Evolutionary conservation across 2,797 vertebrate genomes (phyloP).

Genomic region (Miichthys miiuy): DNA sequence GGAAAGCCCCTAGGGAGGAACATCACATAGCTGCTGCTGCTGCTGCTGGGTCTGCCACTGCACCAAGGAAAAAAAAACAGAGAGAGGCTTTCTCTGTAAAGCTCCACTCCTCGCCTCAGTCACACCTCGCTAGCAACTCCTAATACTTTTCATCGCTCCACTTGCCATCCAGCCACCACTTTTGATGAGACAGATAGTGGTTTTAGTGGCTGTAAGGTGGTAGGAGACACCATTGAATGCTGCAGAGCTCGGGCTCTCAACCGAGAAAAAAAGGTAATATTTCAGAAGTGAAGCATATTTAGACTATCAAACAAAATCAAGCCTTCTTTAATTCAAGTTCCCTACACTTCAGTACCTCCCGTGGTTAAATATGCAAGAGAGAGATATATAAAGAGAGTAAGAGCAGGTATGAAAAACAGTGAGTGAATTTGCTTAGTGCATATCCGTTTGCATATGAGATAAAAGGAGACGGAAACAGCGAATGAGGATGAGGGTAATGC

Average conservation of each 20-base stretch:
- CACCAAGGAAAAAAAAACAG: conserved; percentile 40
- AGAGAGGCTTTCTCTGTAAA: conserved; percentile 45
- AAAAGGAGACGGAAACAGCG: conserved; percentile 52
- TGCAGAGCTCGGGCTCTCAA: conserved; percentile 57
- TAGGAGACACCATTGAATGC: conserved; percentile 60
- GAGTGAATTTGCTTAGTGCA: conserved; percentile 45
- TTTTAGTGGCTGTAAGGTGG: conserved; percentile 67
- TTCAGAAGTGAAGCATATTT: conserved; percentile 77
- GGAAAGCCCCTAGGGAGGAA: conserved; percentile 54
- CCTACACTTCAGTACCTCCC: conserved; percentile 66
- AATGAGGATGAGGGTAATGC: conserved; percentile 63
- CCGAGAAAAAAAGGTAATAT: conserved; percentile 56
- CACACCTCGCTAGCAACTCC: conserved; percentile 69
- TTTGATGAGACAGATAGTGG: conserved; percentile 74
- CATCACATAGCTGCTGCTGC: conserved; percentile 37
- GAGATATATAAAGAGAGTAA: conserved; percentile 36
- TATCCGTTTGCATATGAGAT: conserved; percentile 65
- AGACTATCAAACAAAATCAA: conserved; percentile 89
- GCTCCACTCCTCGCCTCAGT: conserved; percentile 59
- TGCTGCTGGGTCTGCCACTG: conserved; percentile 30
- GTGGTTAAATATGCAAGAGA: conserved; percentile 60
- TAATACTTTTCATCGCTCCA: conserved; percentile 74
- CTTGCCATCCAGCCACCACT: conserved; percentile 67
- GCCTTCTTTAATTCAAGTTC: conserved; percentile 83
- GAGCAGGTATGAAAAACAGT: conserved; percentile 49